Conservation (phyloP, 2,888 invertebrate species). For the Phaonia tiefii region DNA sequence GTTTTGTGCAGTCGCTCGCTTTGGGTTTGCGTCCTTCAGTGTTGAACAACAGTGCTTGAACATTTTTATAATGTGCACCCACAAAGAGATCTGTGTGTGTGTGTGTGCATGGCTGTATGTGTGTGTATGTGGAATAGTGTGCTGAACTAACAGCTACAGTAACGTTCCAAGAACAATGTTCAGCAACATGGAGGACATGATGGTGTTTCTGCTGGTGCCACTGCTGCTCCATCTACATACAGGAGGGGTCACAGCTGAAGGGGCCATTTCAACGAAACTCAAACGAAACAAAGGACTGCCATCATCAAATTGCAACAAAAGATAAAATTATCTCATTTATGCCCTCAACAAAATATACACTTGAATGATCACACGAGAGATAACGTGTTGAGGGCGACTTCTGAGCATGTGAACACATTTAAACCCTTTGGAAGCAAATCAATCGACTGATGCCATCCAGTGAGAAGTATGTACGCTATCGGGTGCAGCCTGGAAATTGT, state of each 20-base stretch:
- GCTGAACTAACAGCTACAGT: neutral
- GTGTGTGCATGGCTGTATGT: neutral
- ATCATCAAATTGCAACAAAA: neutral
- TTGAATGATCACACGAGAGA: neutral
- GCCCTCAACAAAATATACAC: neutral
- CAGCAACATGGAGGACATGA: too few relatives aligned
- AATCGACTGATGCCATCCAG: too few relatives aligned
- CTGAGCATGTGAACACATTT: neutral
- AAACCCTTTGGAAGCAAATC: too few relatives aligned
- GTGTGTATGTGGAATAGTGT: neutral
- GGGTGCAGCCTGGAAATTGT: too few relatives aligned
- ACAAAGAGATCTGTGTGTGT: neutral
- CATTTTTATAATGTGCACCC: constrained; percentile 13
- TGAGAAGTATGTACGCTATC: too few relatives aligned
- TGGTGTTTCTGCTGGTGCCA: too few relatives aligned
- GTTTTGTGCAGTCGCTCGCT: constrained; percentile 10
- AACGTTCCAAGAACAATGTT: neutral
- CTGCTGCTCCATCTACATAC: too few relatives aligned
- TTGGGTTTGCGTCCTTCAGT: constrained; percentile 28
- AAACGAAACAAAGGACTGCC: neutral
- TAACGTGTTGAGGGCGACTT: neutral
- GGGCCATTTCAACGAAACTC: neutral
- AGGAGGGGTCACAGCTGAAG: too few relatives aligned
- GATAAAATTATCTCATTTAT: neutral
- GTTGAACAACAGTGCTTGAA: constrained; percentile 20